Base-by-base conservation (phyloP, 1,140 invertebrate species). In the Cotesia vestalis region DNA sequence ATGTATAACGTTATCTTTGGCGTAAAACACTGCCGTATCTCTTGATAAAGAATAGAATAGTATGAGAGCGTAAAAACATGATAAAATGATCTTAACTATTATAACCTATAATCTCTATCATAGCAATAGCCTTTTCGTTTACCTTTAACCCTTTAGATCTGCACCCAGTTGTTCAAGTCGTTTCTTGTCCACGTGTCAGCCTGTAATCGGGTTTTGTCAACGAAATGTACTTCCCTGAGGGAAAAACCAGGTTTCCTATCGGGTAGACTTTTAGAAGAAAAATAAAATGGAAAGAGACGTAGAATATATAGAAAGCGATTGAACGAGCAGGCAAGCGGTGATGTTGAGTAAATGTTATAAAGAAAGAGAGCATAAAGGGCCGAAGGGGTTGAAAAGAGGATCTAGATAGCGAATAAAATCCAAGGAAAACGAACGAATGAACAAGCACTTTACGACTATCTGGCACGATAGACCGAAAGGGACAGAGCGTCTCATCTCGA, bases 401-500 rank as follows among this genome's bases (percentile, higher is more conserved):
- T 40, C 36, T n/a, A n/a, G 62, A 64, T 64, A 64, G 62, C 62
- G n/a, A n/a, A 64, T 36, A 64, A 62, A 70, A 51, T 51, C 8
- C 12, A 20, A 34, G 36, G 36, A 34, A 38, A 57, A 64, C 27
- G 38, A 64, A 71, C 52, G 53, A 71, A 71, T 64, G 62, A 64
- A 64, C 62, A 40, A 71, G 46, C 27, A 71, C 60, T 63, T 64
- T 64, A 71, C 69, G 27, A 36, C 69, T 64, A 63, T 27, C 61
- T n/a, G 69, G 46, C 69, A 71, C 60, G 72, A 69, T 12, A 40
- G 72, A 46, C 6, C 40, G 40, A 46, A 46, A 46, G 40, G 40
- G 40, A 46, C 40, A 46, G 40, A 46, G 40, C 63, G 55, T 51
- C 27, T 51, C 68, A 70, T 70, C 57, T 70, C 17, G 20, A 35